These are phyloP conservation scores for Amphibalanus amphitrite DNA, from an alignment of 1,140 invertebrate species.

Conservation along the genomic window DNA sequence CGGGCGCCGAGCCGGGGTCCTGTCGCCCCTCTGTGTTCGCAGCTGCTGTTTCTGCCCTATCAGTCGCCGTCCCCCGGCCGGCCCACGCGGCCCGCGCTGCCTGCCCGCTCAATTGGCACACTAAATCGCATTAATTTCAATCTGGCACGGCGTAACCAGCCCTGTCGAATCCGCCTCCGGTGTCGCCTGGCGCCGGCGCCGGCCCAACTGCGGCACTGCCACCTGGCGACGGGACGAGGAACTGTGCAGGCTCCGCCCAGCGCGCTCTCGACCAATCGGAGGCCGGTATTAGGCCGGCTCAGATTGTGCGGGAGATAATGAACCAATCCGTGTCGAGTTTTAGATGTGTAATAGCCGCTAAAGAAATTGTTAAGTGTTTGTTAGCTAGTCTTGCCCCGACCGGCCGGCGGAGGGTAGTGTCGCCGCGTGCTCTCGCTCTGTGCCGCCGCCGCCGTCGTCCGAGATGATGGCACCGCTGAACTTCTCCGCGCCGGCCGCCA, in stretches of 20 bases:
- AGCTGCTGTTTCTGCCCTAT: not conserved
- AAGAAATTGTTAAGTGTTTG: conserved; percentile 4
- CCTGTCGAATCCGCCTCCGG: not conserved
- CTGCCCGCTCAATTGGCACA: not conserved
- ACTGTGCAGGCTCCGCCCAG: not conserved
- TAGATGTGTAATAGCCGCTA: conserved; percentile 3
- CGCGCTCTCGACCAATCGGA: not conserved
- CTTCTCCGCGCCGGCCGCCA: not conserved
- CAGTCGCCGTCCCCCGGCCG: not conserved
- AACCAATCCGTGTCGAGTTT: conserved; percentile 4
- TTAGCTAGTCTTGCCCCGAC: not conserved
- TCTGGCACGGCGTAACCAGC: not conserved
- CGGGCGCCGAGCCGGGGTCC: too few relatives aligned
- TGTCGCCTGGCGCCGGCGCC: too few relatives aligned
- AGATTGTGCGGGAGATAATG: conserved; percentile 3
- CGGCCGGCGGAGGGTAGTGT: not conserved
- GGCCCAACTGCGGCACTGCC: not conserved
- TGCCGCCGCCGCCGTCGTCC: not conserved
- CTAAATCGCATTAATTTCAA: conserved; percentile 2
- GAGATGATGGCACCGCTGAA: conserved; percentile 2
- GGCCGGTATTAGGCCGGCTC: not conserved
- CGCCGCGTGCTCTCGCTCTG: not conserved
- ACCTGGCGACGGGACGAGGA: not conserved
- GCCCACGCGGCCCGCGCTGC: too few relatives aligned
- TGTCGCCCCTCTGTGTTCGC: not conserved